Base-by-base conservation (phyloP, 2,797 vertebrate genomes). In the Myotis pilosus region DNA sequence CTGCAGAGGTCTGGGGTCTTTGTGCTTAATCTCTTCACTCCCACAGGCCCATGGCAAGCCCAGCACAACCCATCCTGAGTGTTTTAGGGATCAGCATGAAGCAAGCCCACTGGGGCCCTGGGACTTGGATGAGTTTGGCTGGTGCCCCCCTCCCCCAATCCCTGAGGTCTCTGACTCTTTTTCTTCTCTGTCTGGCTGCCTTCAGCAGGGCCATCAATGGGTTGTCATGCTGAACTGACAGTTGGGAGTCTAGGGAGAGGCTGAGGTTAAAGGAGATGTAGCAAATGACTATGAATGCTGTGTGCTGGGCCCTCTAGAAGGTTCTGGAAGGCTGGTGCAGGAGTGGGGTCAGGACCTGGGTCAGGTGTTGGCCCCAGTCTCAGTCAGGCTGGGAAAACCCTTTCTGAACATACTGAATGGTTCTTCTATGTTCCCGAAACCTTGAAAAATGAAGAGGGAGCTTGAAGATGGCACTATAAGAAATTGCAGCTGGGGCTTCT, bases 371-470 rank as follows among this genome's bases (percentile, higher is more conserved):
- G 47, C 8, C 55, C 17, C 38, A 9, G 82, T 85, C 38, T 79
- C 47, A 76, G 36, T 75, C 60, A 72, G 16, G 71, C n/a, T 87
- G 60, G 83, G 36, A 86, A 90, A 76, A 41, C 68, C 49, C 57
- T 88, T 12, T 81, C 55, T 19, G 15, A 80, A 68, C 55, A 66
- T 1, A 60, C 23, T 55, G 47, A 8, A 3, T 64, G 55, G 44
- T 22, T 92, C 68, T 16, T 89, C 38, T 85, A 49, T 51, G 17
- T 62, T 84, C 41, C 76, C 41, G 23, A 74, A 81, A 75, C 74
- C 36, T 90, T 92, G 25, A 60, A 28, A 92, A 83, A 66, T 33
- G 47, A 78, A 78, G 80, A 90, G 68, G 20, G 36, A 25, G 16
- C 44, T 51, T 75, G 53, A 49, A 74, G 5, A 64, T 57, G 53